Percentiles rank a stretch among this genome's conserved stretches.
These are phyloP conservation scores for Heliconius congener DNA, from an alignment of 1,140 invertebrate species.

Conservation along the genomic window DNA sequence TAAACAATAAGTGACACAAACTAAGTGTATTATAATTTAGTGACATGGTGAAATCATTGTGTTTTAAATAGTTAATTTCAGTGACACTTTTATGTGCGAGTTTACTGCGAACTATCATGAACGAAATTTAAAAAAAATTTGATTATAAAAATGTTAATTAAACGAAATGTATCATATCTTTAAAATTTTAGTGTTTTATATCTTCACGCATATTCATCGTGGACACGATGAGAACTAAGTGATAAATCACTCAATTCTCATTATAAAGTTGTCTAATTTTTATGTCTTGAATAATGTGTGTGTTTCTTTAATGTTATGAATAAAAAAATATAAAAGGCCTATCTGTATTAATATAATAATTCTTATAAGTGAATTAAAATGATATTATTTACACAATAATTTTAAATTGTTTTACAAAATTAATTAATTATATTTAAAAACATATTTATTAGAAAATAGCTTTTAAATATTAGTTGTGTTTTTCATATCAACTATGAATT, in stretches of 20 bases:
- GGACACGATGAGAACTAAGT: background rate
- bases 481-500: background rate
- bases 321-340: background rate
- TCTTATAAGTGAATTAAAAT: background rate
- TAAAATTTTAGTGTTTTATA: background rate
- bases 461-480: background rate
- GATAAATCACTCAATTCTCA: background rate
- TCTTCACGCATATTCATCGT: background rate
- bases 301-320: background rate
- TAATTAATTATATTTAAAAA: background rate
- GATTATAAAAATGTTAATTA: constrained; percentile 8
- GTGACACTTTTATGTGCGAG: constrained; percentile 2
- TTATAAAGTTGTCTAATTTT: background rate
- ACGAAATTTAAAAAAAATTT: background rate
- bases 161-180: constrained; percentile 11
- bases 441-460: background rate
- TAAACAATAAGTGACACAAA: constrained; percentile 15
- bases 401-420: background rate
- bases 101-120: background rate
- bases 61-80: background rate
- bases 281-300: background rate
- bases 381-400: background rate
- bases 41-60: background rate
- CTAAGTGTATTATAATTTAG: constrained; percentile 25
- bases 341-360: background rate